These are phyloP conservation scores for Eutolmus rufibarbis DNA, from an alignment of 2,888 invertebrate species.

Conservation along the genomic window DNA sequence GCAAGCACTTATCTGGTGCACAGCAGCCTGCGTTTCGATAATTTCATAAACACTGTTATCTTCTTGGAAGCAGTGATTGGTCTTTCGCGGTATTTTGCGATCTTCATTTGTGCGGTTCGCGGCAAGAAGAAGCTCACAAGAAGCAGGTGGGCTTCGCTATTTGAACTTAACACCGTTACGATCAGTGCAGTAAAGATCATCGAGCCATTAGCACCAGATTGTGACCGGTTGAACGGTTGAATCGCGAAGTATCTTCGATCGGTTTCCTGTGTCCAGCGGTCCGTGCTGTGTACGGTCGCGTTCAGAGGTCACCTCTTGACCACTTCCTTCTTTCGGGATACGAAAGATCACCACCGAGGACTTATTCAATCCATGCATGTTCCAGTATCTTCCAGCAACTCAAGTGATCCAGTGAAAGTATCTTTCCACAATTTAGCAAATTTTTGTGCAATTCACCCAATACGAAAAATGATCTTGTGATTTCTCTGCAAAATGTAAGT, in stretches of 20 bases:
- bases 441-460: background rate
- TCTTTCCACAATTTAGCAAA: background rate
- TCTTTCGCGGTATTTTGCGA: background rate
- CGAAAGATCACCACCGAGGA: background rate
- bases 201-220: slow-evolving; percentile 7
- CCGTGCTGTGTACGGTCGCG: background rate
- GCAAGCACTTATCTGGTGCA: background rate
- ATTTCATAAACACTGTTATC: slow-evolving; percentile 20
- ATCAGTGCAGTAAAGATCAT: slow-evolving; percentile 34
- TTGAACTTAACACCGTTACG: slow-evolving; percentile 7
- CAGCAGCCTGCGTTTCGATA: background rate
- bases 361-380: background rate
- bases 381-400: background rate
- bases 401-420: slow-evolving; percentile 22
- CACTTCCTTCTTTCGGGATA: background rate
- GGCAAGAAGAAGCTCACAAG: background rate
- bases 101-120: slow-evolving; percentile 6
- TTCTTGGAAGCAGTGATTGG: background rate
- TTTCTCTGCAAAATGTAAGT: background rate
- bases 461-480: background rate
- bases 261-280: background rate
- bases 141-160: background rate
- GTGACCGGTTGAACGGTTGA: background rate
- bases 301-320: background rate
- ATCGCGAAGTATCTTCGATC: background rate